phyloP scores from a whole-genome alignment of 1,140 invertebrate genomes.

The Thaumatotibia leucotreta region DNA sequence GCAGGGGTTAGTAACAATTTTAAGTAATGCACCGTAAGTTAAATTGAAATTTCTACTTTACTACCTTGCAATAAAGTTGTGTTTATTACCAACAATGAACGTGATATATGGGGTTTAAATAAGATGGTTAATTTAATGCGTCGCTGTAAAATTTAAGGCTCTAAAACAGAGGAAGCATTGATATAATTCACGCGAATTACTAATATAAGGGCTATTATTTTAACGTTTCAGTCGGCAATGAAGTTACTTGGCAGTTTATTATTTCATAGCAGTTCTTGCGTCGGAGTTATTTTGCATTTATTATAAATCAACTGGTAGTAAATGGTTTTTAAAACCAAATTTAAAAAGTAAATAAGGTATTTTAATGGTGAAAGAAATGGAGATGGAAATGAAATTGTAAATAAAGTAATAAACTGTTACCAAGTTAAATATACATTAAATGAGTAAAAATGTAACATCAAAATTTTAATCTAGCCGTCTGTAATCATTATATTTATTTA shows the following conservation, averaged over 20 bases:
- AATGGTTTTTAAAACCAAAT: background rate
- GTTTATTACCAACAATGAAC: background rate
- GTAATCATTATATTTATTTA: too few relatives aligned
- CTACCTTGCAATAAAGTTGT: background rate
- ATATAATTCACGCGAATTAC: background rate
- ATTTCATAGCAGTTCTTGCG: background rate
- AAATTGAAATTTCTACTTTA: background rate
- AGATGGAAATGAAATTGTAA: background rate
- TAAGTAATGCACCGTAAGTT: background rate
- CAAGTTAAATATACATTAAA: too few relatives aligned
- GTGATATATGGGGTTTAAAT: background rate
- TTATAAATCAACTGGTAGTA: background rate
- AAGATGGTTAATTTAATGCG: background rate
- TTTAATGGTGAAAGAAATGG: too few relatives aligned
- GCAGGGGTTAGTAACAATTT: background rate
- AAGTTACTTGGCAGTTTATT: background rate
- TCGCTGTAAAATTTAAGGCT: background rate
- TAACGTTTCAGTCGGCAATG: background rate
- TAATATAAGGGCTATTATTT: background rate
- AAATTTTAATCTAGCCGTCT: too few relatives aligned
- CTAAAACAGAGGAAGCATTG: background rate
- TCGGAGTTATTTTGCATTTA: background rate
- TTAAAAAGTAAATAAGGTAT: too few relatives aligned
- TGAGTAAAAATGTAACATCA: too few relatives aligned
- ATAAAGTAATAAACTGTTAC: too few relatives aligned